phyloP scores from a whole-genome alignment of 92 coral and sea anemone species.

The Scolanthus callimorphus region DNA sequence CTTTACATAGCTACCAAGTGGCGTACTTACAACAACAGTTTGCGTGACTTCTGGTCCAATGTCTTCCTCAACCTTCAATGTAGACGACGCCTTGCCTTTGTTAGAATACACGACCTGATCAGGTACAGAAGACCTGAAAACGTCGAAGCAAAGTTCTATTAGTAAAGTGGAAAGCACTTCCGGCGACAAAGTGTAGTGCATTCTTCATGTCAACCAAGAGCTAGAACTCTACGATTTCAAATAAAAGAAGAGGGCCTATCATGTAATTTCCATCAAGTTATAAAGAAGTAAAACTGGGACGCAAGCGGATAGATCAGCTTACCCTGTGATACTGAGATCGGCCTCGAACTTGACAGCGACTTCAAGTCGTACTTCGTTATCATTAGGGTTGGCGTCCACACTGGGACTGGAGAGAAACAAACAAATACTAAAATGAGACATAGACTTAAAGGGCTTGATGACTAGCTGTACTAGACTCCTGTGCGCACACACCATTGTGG shows the following conservation, averaged over 20 bases:
- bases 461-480: too few relatives aligned
- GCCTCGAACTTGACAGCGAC: slow-evolving; percentile 74
- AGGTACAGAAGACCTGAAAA: slow-evolving; percentile 55
- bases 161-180: neutral
- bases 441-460: too few relatives aligned
- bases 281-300: too few relatives aligned
- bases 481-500: too few relatives aligned
- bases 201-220: neutral
- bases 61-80: slow-evolving; percentile 25
- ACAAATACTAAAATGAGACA: neutral
- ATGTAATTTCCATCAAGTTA: too few relatives aligned
- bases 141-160: neutral
- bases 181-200: neutral
- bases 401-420: slow-evolving; percentile 25
- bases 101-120: slow-evolving; percentile 64
- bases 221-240: too few relatives aligned
- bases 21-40: slow-evolving; percentile 61
- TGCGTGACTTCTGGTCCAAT: slow-evolving; percentile 62
- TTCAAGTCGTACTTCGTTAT: slow-evolving; percentile 35
- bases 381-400: slow-evolving; percentile 43
- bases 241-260: too few relatives aligned
- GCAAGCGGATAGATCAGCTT: slow-evolving; percentile 30
- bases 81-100: slow-evolving; percentile 11
- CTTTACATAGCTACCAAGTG: too few relatives aligned
- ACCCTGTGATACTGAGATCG: slow-evolving; percentile 71